Evolutionary conservation across 2,797 vertebrate genomes (phyloP).

Genomic region (Spinibarbus caldwelli): DNA sequence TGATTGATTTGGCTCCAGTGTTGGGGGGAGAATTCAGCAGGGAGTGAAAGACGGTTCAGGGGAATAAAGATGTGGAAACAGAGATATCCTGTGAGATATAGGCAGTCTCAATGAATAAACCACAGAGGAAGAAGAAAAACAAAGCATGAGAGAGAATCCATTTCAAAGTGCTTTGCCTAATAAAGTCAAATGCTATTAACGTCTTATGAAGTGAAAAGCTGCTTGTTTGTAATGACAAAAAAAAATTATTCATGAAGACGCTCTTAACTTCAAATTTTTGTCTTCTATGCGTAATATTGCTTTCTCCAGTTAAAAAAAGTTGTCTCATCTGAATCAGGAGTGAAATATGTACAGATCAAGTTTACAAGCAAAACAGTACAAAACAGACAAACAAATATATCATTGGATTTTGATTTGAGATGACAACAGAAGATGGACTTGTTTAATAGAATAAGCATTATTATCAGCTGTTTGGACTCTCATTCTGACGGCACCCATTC

Average conservation of each 20-base stretch:
- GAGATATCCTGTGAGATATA: slow-evolving; percentile 69
- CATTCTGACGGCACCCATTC: too few relatives aligned
- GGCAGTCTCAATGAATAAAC: slow-evolving; percentile 61
- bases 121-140: slow-evolving; percentile 42
- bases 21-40: slow-evolving; percentile 65
- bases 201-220: background rate
- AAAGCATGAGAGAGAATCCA: background rate
- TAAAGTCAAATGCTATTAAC: background rate
- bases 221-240: background rate
- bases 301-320: background rate
- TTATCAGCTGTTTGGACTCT: too few relatives aligned
- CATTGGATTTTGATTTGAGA: too few relatives aligned
- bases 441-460: too few relatives aligned
- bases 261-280: background rate
- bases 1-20: slow-evolving; percentile 25
- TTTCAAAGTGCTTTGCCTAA: background rate
- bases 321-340: background rate
- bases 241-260: background rate
- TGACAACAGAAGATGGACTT: too few relatives aligned
- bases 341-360: background rate
- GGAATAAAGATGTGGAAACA: slow-evolving; percentile 4
- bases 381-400: too few relatives aligned
- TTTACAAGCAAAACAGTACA: too few relatives aligned
- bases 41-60: slow-evolving; percentile 28
- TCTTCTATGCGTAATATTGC: background rate